Conservation (phyloP, 2,797 vertebrate genomes). For the Acomys russatus region DNA sequence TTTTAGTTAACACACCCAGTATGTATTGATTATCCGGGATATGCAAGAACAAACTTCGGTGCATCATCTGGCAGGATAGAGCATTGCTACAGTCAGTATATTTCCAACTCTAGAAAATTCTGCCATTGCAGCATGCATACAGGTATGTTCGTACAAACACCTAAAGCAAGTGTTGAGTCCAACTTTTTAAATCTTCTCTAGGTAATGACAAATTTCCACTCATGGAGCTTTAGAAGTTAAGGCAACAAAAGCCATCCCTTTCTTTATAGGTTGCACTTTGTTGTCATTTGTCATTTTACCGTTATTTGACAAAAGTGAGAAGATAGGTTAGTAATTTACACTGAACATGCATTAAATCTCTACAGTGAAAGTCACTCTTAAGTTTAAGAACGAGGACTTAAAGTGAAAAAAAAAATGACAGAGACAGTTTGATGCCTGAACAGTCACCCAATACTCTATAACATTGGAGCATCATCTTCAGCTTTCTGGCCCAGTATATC, state of each 20-base stretch:
- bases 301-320: constrained; percentile 18
- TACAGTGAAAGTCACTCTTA: neutral
- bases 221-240: neutral
- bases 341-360: neutral
- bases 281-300: neutral
- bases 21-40: neutral
- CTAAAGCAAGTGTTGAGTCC: neutral
- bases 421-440: too few relatives aligned
- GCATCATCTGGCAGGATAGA: neutral
- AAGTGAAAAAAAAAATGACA: too few relatives aligned
- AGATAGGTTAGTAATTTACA: neutral
- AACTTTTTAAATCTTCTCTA: neutral
- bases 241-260: neutral
- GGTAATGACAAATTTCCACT: neutral
- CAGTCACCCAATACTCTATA: too few relatives aligned
- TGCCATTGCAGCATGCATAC: neutral
- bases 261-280: neutral
- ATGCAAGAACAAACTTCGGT: neutral
- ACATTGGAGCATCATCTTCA: too few relatives aligned
- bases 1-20: neutral
- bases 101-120: neutral
- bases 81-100: neutral
- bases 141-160: neutral
- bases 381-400: neutral
- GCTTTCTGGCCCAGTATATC: too few relatives aligned